These are phyloP conservation scores for Zaprionus tsacasi DNA, from an alignment of 1,140 invertebrate genomes.

Conservation along the genomic window DNA sequence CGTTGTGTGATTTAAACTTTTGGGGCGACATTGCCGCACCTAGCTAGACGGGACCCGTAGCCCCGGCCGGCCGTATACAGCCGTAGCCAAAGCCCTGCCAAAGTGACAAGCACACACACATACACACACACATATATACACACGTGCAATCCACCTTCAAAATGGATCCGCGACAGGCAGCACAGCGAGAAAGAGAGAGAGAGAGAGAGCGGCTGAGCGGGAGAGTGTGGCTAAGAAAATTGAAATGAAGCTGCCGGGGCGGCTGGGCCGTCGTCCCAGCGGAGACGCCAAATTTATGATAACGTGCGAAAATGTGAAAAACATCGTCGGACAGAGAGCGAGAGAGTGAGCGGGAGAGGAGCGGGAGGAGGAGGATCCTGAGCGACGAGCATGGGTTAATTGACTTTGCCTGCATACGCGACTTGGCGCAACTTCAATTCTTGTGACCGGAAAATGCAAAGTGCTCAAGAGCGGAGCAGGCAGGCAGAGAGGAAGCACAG, in stretches of 20 bases:
- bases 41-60: not conserved
- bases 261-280: slow-evolving; percentile 28
- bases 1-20: slow-evolving; percentile 83
- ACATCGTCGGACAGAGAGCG: slow-evolving; percentile 12
- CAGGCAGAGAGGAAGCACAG: not conserved
- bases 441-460: slow-evolving; percentile 47
- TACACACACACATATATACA: slow-evolving; percentile 11
- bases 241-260: slow-evolving; percentile 64
- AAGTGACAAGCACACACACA: slow-evolving; percentile 57
- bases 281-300: slow-evolving; percentile 65
- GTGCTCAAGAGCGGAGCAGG: slow-evolving; percentile 23
- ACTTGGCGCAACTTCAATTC: slow-evolving; percentile 51
- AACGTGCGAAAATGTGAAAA: slow-evolving; percentile 57
- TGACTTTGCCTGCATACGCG: slow-evolving; percentile 56
- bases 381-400: slow-evolving; percentile 52
- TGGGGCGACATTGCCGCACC: slow-evolving; percentile 43
- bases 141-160: slow-evolving; percentile 20
- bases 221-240: slow-evolving; percentile 57
- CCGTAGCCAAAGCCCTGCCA: slow-evolving; percentile 21
- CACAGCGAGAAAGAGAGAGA: not conserved
- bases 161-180: slow-evolving; percentile 27
- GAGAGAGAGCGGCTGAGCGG: not conserved
- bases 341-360: not conserved
- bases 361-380: not conserved
- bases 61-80: not conserved